These are phyloP conservation scores for Percina caprodes DNA, from an alignment of 2,113 vertebrate species.

Conservation along the genomic window DNA sequence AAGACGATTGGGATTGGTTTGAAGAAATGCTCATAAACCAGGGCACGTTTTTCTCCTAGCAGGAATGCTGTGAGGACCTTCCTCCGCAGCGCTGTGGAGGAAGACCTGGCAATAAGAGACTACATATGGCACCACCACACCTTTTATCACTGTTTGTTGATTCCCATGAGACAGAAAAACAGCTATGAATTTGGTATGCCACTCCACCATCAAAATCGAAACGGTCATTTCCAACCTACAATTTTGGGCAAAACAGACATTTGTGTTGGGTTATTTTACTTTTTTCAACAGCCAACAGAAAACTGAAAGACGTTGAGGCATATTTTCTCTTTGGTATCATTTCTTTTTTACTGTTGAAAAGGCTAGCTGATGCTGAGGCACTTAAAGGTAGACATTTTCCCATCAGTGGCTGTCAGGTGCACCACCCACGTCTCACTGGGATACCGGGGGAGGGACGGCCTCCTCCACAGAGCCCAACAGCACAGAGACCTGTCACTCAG, in stretches of 20 bases:
- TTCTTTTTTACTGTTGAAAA: constrained; percentile 18
- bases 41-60: too few relatives aligned
- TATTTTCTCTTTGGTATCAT: constrained; percentile 32
- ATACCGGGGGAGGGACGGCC: constrained; percentile 21
- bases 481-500: constrained; percentile 29
- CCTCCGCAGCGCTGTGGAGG: too few relatives aligned
- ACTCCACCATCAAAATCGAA: not conserved
- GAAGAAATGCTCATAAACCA: too few relatives aligned
- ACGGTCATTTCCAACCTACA: constrained; percentile 16
- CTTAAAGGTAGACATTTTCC: constrained; percentile 33
- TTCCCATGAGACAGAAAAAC: constrained; percentile 1
- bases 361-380: constrained; percentile 1
- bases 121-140: not conserved
- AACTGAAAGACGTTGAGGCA: not conserved
- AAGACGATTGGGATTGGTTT: too few relatives aligned
- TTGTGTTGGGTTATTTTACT: not conserved
- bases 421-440: constrained; percentile 21
- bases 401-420: constrained; percentile 41
- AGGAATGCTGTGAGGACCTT: too few relatives aligned
- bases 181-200: too few relatives aligned
- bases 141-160: not conserved
- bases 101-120: too few relatives aligned
- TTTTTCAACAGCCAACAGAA: not conserved
- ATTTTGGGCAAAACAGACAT: constrained; percentile 34
- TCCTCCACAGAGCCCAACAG: constrained; percentile 14